These are phyloP conservation scores for Drosophila santomea DNA, from an alignment of 1,140 invertebrate species.

Conservation along the genomic window DNA sequence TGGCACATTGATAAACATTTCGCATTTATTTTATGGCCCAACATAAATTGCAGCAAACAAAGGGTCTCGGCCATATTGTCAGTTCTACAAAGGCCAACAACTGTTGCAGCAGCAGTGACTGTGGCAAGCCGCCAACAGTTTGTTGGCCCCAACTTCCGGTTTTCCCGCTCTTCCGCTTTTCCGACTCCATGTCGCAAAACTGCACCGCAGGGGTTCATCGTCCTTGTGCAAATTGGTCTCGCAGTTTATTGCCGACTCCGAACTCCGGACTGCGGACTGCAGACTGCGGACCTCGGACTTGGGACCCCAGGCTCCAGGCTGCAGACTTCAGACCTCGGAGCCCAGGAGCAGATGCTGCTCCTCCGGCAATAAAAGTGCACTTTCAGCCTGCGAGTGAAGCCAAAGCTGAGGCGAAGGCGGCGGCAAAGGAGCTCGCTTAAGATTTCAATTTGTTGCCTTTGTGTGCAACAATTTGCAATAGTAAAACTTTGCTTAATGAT, in stretches of 20 bases:
- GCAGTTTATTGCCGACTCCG: conserved; percentile 64
- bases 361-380: conserved; percentile 76
- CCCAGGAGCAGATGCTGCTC: conserved; percentile 48
- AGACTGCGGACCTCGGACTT: conserved; percentile 27
- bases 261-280: conserved; percentile 32
- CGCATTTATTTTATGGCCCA: conserved; percentile 72
- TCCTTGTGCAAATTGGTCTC: conserved; percentile 82
- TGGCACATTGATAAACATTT: conserved; percentile 39
- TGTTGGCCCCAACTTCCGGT: conserved; percentile 23
- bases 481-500: conserved; percentile 74
- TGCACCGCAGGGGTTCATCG: conserved; percentile 82
- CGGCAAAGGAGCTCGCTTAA: conserved; percentile 70
- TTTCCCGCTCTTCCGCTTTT: conserved; percentile 38
- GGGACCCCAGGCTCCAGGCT: conserved; percentile 23
- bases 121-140: conserved; percentile 71
- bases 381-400: conserved; percentile 52
- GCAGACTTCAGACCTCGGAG: conserved; percentile 1
- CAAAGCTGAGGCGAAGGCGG: background rate
- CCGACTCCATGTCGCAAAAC: conserved; percentile 61
- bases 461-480: conserved; percentile 76
- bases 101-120: conserved; percentile 55
- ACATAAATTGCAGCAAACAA: conserved; percentile 70
- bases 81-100: conserved; percentile 64
- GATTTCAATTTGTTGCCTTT: conserved; percentile 77
- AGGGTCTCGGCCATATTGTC: conserved; percentile 60